Conservation (phyloP, 2,888 invertebrate genomes). For the Pterostichus madidus region DNA sequence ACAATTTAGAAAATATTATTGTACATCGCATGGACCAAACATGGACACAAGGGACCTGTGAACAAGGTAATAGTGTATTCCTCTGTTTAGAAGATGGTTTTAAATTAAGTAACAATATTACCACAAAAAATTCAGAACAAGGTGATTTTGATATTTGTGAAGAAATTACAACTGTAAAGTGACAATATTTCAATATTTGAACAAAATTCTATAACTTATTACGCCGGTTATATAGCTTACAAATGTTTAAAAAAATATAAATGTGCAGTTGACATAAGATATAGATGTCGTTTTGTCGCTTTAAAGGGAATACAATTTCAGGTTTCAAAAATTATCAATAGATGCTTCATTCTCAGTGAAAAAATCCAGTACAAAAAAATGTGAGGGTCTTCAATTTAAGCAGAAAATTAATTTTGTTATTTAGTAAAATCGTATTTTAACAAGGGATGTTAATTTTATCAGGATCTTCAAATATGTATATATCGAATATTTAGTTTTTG, state of each 20-base stretch:
- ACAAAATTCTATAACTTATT: constrained; percentile 20
- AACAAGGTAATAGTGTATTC: constrained; percentile 2
- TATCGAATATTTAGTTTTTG: too few species aligned
- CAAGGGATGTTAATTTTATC: too few species aligned
- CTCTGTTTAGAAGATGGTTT: constrained; percentile 1
- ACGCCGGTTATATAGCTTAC: constrained; percentile 13
- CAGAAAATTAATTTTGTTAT: too few species aligned
- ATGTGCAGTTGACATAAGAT: too few species aligned
- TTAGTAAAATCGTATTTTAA: too few species aligned
- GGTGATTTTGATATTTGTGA: neutral
- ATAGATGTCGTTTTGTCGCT: too few species aligned
- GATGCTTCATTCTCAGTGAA: too few species aligned
- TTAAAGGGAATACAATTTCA: too few species aligned
- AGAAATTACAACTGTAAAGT: neutral
- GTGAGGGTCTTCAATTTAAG: too few species aligned
- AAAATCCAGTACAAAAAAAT: too few species aligned
- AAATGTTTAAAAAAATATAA: constrained; percentile 40
- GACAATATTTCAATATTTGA: constrained; percentile 1
- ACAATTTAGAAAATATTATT: constrained; percentile 24
- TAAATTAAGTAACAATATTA: neutral
- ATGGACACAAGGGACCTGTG: constrained; percentile 17
- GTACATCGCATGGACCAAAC: constrained; percentile 27
- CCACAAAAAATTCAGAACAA: neutral
- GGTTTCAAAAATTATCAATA: too few species aligned
- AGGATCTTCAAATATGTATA: too few species aligned